phyloP scores from a whole-genome alignment of 2,113 vertebrate species.

The Chaetodon auriga region DNA sequence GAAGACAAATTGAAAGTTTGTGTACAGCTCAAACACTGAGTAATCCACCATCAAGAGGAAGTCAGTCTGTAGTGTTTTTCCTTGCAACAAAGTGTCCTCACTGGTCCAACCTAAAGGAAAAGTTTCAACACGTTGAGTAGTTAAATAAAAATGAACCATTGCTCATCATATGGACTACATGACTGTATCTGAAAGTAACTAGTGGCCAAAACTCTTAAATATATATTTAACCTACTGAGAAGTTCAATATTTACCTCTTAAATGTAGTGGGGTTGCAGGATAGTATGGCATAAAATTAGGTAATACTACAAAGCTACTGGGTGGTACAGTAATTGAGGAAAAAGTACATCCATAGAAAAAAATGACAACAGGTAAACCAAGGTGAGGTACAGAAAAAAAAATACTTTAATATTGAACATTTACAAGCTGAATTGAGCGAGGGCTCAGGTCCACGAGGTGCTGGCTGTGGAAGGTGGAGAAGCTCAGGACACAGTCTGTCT shows the following conservation, averaged over 20 bases:
- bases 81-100: too few species aligned
- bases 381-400: conserved; percentile 71
- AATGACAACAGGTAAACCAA: not conserved
- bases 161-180: too few species aligned
- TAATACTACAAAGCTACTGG: not conserved
- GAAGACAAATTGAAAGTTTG: too few species aligned
- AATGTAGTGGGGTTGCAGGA: not conserved
- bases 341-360: not conserved
- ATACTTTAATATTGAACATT: conserved; percentile 84
- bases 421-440: conserved; percentile 70
- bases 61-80: too few species aligned
- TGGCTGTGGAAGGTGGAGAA: not conserved
- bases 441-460: conserved; percentile 9
- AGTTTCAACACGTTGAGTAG: too few species aligned
- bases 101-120: too few species aligned
- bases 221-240: too few species aligned
- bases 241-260: too few species aligned
- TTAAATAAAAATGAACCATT: too few species aligned
- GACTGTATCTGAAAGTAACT: too few species aligned
- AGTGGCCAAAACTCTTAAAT: not conserved
- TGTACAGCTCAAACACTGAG: too few species aligned
- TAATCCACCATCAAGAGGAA: too few species aligned
- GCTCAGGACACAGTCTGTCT: not conserved
- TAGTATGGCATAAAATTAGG: not conserved
- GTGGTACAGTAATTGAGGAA: not conserved